Base-by-base conservation (phyloP, 2,888 invertebrate genomes). In the Cheilosia vernalis region DNA sequence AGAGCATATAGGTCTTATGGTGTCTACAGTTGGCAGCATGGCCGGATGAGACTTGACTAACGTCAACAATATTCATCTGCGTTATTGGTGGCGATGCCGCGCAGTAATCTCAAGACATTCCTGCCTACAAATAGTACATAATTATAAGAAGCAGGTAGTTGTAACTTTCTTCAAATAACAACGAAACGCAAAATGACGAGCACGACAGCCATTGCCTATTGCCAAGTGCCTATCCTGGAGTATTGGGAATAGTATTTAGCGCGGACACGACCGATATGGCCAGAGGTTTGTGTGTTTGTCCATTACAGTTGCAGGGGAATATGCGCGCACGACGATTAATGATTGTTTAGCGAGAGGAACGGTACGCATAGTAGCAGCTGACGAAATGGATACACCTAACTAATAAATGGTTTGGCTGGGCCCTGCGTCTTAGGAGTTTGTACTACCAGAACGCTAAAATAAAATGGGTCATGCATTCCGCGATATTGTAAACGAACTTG, bases 151-250 rank as follows among this genome's bases (percentile, higher is more conserved):
- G 67, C 73, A 79, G 73, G 69, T 64, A 80, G 79, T 84, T 69
- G 63, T 69, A 74, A 74, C 80, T 84, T 84, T 74, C 67, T 53
- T 80, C 51, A 84, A 84, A 84, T 69, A 84, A 70, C 58, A 84
- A 56, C 72, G 40, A 67, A 42, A 42, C 40, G 40, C 49, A 61
- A 70, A 63, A 73, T 44, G 73, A 58, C n/a, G 44, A 55, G 40
- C 64, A 42, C 58, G 44, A 56, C 15, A 55, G 42, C 42, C 72
- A n/a, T 33, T 44, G 56, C 40, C n/a, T 17, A 61, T 30, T 42
- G 51, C 40, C 49, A 37, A n/a, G 27, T 19, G 37, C 30, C 40
- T 37, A 37, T 44, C 37, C 56, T 49, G 15, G 10, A 19, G 27
- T 44, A 40, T 69, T 30, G 27, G 19, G 13, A 61, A 53, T 61